phyloP scores from a whole-genome alignment of 2,888 invertebrate genomes.

The Cheilosia pagana region DNA sequence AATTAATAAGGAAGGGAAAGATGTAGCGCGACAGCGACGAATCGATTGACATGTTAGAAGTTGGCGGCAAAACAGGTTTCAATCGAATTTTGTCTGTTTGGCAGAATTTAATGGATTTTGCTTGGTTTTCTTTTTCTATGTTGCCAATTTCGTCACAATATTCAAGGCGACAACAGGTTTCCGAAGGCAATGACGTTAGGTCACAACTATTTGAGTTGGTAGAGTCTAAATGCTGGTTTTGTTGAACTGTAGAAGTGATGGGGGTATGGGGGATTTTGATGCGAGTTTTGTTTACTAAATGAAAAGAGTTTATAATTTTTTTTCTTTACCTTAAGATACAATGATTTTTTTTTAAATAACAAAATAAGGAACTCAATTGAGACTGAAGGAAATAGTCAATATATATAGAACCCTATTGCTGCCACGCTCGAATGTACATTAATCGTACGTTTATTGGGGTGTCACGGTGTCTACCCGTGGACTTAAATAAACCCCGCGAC shows the following conservation, averaged over 20 bases:
- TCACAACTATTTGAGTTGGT: slow-evolving; percentile 45
- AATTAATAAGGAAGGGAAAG: slow-evolving; percentile 24
- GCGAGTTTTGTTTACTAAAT: not conserved
- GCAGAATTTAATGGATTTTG: not conserved
- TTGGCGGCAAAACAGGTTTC: slow-evolving; percentile 55
- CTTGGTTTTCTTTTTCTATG: slow-evolving; percentile 22
- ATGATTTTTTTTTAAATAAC: not conserved
- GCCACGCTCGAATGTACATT: too few species aligned
- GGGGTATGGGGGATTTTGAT: not conserved
- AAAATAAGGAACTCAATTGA: not conserved
- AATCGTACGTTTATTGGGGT: too few species aligned
- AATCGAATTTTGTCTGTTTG: slow-evolving; percentile 18
- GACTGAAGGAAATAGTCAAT: too few species aligned
- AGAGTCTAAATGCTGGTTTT: slow-evolving; percentile 6
- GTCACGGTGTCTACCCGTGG: too few species aligned
- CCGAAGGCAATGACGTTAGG: slow-evolving; percentile 56
- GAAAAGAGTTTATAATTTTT: not conserved
- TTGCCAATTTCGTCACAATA: slow-evolving; percentile 39
- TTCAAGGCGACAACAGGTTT: slow-evolving; percentile 45
- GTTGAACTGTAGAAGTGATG: not conserved
- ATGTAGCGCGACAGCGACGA: slow-evolving; percentile 28
- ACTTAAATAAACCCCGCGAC: too few species aligned
- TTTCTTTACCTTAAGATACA: not conserved
- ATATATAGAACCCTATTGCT: too few species aligned
- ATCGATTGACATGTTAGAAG: slow-evolving; percentile 53